Conservation (phyloP, 2,113 vertebrate species). For the Rhineura floridana region DNA sequence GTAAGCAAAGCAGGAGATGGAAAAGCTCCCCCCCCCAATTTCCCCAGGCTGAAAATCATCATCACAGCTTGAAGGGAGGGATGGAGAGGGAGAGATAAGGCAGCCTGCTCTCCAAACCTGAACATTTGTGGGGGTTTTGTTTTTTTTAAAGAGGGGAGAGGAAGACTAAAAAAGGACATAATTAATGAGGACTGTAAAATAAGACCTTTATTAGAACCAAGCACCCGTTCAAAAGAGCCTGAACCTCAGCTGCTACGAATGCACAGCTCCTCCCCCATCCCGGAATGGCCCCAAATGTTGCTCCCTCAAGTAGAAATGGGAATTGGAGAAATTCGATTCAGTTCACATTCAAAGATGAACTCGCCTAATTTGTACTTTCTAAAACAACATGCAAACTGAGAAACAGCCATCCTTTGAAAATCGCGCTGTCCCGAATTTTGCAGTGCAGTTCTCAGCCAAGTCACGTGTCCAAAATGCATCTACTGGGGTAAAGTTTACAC, state of each 20-base stretch:
- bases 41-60: conserved; percentile 52
- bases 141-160: no score
- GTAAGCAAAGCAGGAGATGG: conserved; percentile 54
- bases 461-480: no score
- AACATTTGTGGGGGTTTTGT: no score
- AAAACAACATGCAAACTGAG: no score
- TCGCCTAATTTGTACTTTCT: no score
- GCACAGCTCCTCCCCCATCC: background rate
- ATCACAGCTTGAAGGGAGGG: background rate
- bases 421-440: no score
- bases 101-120: no score
- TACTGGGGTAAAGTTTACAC: no score
- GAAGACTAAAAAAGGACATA: background rate
- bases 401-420: background rate
- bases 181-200: background rate
- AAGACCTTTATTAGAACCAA: background rate
- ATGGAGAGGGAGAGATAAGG: background rate
- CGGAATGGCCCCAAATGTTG: background rate
- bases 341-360: no score
- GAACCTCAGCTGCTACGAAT: background rate
- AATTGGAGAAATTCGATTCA: no score
- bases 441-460: no score
- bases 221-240: background rate
- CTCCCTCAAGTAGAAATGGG: background rate
- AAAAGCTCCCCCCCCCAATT: conserved; percentile 44